Evolutionary conservation across 2,797 vertebrate species (phyloP).

Genomic region (Clarias pachynema): DNA sequence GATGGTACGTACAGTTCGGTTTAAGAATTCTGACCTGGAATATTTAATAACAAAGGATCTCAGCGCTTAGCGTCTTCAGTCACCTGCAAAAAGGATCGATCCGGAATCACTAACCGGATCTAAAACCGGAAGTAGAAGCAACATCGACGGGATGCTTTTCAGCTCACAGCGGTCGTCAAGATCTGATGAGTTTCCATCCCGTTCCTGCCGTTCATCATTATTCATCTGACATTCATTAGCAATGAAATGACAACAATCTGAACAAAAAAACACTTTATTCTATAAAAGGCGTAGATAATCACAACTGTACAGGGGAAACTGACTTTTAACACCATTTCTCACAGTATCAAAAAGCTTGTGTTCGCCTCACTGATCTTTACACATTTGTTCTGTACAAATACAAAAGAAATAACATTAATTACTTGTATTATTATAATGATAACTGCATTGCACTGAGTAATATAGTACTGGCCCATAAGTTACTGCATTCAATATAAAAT

Average conservation of each 20-base stretch:
- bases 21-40: too few relatives aligned
- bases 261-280: conserved; percentile 83
- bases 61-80: too few relatives aligned
- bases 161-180: background rate
- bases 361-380: conserved; percentile 80
- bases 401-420: conserved; percentile 78
- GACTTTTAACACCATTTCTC: conserved; percentile 82
- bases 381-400: conserved; percentile 85
- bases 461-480: conserved; percentile 84
- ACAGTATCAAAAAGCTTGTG: conserved; percentile 82
- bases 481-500: conserved; percentile 84
- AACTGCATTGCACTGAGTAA: conserved; percentile 87
- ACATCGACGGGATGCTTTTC: too few relatives aligned
- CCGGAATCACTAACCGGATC: too few relatives aligned
- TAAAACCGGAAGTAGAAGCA: too few relatives aligned
- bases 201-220: too few relatives aligned
- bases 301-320: conserved; percentile 81
- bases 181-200: background rate
- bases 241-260: conserved; percentile 56
- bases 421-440: conserved; percentile 76
- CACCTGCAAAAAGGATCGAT: too few relatives aligned
- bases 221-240: background rate
- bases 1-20: too few relatives aligned
- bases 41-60: too few relatives aligned
- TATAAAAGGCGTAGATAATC: conserved; percentile 80